Conservation (phyloP, 2,113 vertebrate species). For the Oryzias woworae region DNA sequence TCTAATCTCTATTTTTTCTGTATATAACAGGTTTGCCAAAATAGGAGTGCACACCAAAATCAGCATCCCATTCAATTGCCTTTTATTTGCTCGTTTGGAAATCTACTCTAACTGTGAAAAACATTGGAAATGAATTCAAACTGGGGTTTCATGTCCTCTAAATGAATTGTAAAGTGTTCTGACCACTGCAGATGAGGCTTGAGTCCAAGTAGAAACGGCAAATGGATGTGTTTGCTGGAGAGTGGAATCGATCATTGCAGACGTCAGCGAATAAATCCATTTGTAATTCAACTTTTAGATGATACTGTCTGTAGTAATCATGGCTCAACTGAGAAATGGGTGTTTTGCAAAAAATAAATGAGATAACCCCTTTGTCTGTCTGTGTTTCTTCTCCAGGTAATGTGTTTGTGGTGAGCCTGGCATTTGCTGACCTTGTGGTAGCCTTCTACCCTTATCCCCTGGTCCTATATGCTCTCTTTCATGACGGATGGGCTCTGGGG, state of each 20-base stretch:
- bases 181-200: too few species aligned
- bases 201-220: too few species aligned
- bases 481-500: conserved; percentile 86
- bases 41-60: conserved; percentile 25
- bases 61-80: conserved; percentile 5
- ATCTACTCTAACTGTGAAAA: conserved; percentile 1
- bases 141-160: conserved; percentile 6
- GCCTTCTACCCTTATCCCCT: conserved; percentile 91
- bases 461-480: conserved; percentile 87
- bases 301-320: background rate
- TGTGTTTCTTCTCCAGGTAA: conserved; percentile 80
- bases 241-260: background rate
- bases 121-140: conserved; percentile 8
- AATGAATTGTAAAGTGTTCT: too few species aligned
- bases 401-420: conserved; percentile 90
- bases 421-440: conserved; percentile 88
- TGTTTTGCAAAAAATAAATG: background rate
- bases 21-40: conserved; percentile 18
- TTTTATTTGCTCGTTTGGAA: conserved; percentile 3
- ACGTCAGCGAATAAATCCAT: conserved; percentile 3
- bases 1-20: conserved; percentile 26
- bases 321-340: background rate
- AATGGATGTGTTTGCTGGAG: too few species aligned
- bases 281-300: conserved; percentile 3
- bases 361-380: conserved; percentile 8